These are phyloP conservation scores for Portevinia maculata DNA, from an alignment of 2,888 invertebrate genomes.

Conservation along the genomic window DNA sequence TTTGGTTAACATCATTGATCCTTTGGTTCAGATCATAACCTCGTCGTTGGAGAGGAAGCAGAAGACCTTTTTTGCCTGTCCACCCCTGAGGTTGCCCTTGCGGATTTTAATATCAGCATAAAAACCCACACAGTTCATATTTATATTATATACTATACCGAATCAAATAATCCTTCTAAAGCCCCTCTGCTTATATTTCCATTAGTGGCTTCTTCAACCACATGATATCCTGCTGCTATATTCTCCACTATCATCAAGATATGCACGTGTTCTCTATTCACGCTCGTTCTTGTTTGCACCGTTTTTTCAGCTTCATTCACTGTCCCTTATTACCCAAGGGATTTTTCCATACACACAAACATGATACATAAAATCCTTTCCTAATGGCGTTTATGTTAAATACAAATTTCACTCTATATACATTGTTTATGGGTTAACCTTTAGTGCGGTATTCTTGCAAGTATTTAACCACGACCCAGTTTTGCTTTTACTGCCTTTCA, in stretches of 20 bases:
- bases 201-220: constrained; percentile 20
- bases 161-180: not conserved
- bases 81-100: not conserved
- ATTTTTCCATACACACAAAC: constrained; percentile 5
- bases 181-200: constrained; percentile 14
- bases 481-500: constrained; percentile 13
- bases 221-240: not conserved
- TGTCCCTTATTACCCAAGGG: constrained; percentile 7
- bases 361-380: not conserved
- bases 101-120: not conserved
- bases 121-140: not conserved
- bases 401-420: constrained; percentile 17
- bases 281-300: not conserved
- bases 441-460: constrained; percentile 7
- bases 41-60: no score
- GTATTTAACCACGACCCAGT: constrained; percentile 37
- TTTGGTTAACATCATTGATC: no score
- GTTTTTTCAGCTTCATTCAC: not conserved
- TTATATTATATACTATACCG: not conserved
- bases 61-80: no score
- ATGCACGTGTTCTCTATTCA: constrained; percentile 9
- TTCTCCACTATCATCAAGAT: not conserved
- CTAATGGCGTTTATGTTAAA: constrained; percentile 13
- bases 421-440: constrained; percentile 2
- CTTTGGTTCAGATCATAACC: no score